These are phyloP conservation scores for Procambarus clarkii DNA, from an alignment of 1,140 invertebrate species.

Conservation along the genomic window DNA sequence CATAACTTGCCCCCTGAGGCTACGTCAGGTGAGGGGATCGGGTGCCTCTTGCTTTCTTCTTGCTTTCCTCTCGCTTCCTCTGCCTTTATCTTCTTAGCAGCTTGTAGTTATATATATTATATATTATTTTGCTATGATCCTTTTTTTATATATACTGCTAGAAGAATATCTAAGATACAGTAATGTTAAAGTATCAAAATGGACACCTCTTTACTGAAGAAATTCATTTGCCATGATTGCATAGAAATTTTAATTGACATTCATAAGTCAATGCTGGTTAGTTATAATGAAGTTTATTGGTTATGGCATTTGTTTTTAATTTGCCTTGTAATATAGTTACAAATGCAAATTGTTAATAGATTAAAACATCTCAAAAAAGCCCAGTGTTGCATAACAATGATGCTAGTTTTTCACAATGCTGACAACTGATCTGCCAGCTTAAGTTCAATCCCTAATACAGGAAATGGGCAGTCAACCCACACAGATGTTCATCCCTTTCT, in stretches of 20 bases:
- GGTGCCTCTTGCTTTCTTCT: constrained; percentile 27
- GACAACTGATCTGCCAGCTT: too few species aligned
- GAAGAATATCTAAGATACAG: not conserved
- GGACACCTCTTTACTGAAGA: not conserved
- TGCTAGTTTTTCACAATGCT: too few species aligned
- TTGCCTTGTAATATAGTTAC: too few species aligned
- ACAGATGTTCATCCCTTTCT: not conserved
- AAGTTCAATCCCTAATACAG: too few species aligned
- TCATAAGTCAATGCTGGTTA: too few species aligned
- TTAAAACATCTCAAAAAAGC: too few species aligned
- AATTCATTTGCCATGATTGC: not conserved
- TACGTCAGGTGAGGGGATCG: constrained; percentile 63
- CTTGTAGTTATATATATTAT: not conserved
- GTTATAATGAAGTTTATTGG: too few species aligned
- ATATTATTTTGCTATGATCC: not conserved
- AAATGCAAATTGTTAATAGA: too few species aligned
- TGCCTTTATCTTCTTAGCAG: not conserved
- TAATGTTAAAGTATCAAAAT: not conserved
- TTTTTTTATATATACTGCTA: not conserved
- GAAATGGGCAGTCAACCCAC: not conserved
- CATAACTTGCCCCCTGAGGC: constrained; percentile 68
- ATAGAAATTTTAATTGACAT: not conserved
- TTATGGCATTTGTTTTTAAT: too few species aligned
- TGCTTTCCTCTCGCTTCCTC: constrained; percentile 9
- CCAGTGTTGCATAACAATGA: too few species aligned